Base-by-base conservation (phyloP, 2,888 invertebrate species). In the Amphipoea lucens region DNA sequence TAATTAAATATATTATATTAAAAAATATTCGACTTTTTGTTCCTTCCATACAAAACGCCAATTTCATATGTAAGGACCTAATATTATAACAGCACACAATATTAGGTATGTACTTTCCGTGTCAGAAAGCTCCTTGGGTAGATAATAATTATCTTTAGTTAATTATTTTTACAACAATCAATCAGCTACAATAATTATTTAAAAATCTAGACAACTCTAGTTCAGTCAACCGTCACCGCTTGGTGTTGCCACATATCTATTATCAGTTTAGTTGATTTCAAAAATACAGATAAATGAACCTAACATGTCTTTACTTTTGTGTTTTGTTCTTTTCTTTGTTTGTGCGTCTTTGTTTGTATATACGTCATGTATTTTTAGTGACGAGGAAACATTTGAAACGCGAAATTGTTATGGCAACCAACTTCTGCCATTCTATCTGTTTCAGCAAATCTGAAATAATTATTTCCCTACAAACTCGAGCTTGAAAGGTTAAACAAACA, bases 401-500 rank as follows among this genome's bases (percentile, higher is more conserved):
- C 36, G 14, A 54, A 14, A 20, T 71, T 17, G n/a, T 17, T n/a
- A 71, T 5, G 0, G 12, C 29, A 57, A 6, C 1, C 1, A 17
- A 36, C 3, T 17, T 17, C 17, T 20, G n/a, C 1, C 29, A 23
- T 23, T 48, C 3, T 2, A 4, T 23, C 14, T 45, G 9, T 74
- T 40, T 54, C 12, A 60, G 40, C 12, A 60, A 48, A 48, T 17
- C 42, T 23, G 6, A 57, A 36, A 67, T 12, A 51, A 9, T 7
- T 17, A n/a, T 63, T 36, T 36, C 36, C 17, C 17, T 7, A n/a
- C 20, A 54, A 57, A 76, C 5, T 60, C n/a, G 3, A 9, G 36
- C 11, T 67, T 76, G 23, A 67, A 76, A 76, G 12, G n/a, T 62
- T 40, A 7, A 12, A 48, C 57, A 45, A 60, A 62, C 20, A 40